Evolutionary conservation across 2,113 vertebrate species (phyloP), one percentile per base, ranked within the genome.

Genomic region (Camelus dromedarius): DNA sequence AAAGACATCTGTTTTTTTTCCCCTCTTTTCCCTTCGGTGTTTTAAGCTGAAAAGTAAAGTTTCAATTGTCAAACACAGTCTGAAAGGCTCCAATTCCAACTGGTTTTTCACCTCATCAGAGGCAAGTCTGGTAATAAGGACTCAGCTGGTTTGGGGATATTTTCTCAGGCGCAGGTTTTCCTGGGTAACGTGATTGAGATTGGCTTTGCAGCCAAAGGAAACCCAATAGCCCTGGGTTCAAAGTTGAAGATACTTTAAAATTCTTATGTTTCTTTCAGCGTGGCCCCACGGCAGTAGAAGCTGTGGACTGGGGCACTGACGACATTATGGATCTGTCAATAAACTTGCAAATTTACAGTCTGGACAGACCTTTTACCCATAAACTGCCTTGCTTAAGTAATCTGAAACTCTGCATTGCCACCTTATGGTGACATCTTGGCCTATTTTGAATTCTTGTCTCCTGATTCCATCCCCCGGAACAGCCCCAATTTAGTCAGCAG

Each of bases 1-100:
- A 97, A 96, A 98, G 98, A 98, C 98, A 98, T 98, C 98, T 98
- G 98, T 7, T 94, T 96, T 96, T 97, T 97, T 95, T 96, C 90
- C 92, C 96, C 16, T 83, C 20, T 81, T 84, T 83, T 84, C 88
- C 92, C 85, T 81, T 82, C 1, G 1, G 93, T 97, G 89, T 95
- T 96, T 97, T 93, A 96, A 98, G 95, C 93, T 95, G 96, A 90
- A 93, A 98, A 72, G 93, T 95, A 94, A 98, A 98, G 93, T 80
- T 98, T 98, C 93, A 95, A 60, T 92, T 97, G 96, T 98, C 96
- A 97, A 96, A 94, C 89, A 82, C 73, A 83, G 96, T 92, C 95
- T 97, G 90, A 97, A 98, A 94, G 85, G 54, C 72, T 98, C 96
- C 89, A 54, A 42, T 92, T 96, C 97, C 93, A 16, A 88, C 96